Evolutionary conservation across 2,888 invertebrate species (phyloP).

Genomic region (Ophonus ardosiacus): DNA sequence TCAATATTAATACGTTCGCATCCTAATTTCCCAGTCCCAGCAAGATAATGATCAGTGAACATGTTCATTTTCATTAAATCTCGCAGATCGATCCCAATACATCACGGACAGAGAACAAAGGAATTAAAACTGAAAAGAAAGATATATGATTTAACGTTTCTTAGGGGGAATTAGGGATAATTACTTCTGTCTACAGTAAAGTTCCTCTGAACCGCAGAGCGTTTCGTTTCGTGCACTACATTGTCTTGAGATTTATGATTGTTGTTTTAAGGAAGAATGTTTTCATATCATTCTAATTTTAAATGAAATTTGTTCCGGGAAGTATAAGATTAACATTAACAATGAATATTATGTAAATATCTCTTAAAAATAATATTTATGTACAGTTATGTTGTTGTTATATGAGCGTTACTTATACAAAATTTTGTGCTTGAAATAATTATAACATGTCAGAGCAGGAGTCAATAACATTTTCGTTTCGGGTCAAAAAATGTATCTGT

Average conservation of each 20-base stretch:
- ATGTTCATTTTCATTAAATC: slow-evolving; percentile 43
- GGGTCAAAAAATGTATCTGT: too few relatives aligned
- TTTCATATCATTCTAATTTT: slow-evolving; percentile 45
- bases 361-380: slow-evolving; percentile 12
- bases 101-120: slow-evolving; percentile 30
- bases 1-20: neutral
- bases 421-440: too few relatives aligned
- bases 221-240: neutral
- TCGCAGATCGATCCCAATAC: slow-evolving; percentile 17
- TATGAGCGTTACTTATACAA: too few relatives aligned
- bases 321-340: neutral
- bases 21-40: neutral
- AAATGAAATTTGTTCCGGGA: slow-evolving; percentile 11
- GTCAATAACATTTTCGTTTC: too few relatives aligned
- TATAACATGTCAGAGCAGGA: too few relatives aligned
- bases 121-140: slow-evolving; percentile 34
- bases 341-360: neutral
- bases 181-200: slow-evolving; percentile 33
- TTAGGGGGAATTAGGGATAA: slow-evolving; percentile 39
- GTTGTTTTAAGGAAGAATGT: slow-evolving; percentile 44
- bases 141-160: slow-evolving; percentile 49
- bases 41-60: slow-evolving; percentile 29
- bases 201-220: neutral
- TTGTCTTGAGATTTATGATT: slow-evolving; percentile 27
- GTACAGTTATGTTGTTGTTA: neutral